Conservation (phyloP, 2,888 invertebrate species). For the Scrobipalpa atriplicella region DNA sequence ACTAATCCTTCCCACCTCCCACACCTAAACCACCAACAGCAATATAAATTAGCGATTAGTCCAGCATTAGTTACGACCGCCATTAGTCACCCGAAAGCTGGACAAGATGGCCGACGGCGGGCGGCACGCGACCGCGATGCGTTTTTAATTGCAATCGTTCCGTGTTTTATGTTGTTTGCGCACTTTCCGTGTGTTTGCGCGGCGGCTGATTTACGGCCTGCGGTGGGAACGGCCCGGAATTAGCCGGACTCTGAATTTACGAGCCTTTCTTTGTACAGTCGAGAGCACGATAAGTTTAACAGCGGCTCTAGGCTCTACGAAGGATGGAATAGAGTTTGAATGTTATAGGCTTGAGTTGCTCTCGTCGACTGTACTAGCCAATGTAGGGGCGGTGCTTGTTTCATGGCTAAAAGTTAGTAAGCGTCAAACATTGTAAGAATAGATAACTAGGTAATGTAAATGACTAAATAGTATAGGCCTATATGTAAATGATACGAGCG, state of each 20-base stretch:
- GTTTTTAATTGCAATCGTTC: slow-evolving; percentile 82
- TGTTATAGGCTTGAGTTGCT: not conserved
- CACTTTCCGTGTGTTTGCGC: slow-evolving; percentile 72
- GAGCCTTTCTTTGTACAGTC: slow-evolving; percentile 2
- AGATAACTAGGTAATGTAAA: too few relatives aligned
- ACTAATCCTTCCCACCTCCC: slow-evolving; percentile 7
- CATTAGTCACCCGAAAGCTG: slow-evolving; percentile 33
- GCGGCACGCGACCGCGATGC: slow-evolving; percentile 74
- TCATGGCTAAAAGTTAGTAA: too few relatives aligned
- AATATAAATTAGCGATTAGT: slow-evolving; percentile 23
- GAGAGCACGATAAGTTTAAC: not conserved
- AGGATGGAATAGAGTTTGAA: not conserved
- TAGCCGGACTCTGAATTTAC: slow-evolving; percentile 27
- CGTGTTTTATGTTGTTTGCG: slow-evolving; percentile 81
- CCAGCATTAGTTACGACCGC: slow-evolving; percentile 16
- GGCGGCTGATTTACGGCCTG: slow-evolving; percentile 73
- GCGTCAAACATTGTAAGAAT: too few relatives aligned
- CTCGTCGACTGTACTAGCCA: not conserved
- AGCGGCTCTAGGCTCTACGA: not conserved
- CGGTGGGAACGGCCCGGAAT: slow-evolving; percentile 64
- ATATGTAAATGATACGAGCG: too few relatives aligned
- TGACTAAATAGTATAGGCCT: too few relatives aligned
- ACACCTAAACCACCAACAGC: not conserved
- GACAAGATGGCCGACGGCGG: slow-evolving; percentile 65
- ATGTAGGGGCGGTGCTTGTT: not conserved